phyloP scores from a whole-genome alignment of 2,888 invertebrate genomes.

The Cantharis rustica region DNA sequence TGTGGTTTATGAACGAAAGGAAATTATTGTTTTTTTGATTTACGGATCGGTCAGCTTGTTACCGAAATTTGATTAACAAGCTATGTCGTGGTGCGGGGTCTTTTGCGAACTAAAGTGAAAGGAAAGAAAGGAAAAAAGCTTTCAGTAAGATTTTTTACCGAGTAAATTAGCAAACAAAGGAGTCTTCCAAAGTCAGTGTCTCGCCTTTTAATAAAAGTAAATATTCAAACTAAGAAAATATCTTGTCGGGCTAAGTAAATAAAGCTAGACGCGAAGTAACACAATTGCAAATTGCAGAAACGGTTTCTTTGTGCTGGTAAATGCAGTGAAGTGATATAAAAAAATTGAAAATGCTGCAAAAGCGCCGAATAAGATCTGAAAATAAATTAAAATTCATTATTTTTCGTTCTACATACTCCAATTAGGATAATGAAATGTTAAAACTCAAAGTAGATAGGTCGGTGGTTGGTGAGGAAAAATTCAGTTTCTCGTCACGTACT shows the following conservation, averaged over 20 bases:
- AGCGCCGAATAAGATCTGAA: neutral
- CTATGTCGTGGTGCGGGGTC: neutral
- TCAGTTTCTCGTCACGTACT: slow-evolving; percentile 26
- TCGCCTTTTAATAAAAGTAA: neutral
- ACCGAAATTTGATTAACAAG: neutral
- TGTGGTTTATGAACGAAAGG: neutral
- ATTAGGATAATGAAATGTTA: slow-evolving; percentile 23
- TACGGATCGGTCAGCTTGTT: no score
- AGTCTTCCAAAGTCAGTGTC: neutral
- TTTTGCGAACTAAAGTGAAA: neutral
- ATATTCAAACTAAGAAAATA: neutral
- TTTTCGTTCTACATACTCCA: slow-evolving; percentile 22
- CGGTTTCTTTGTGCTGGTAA: slow-evolving; percentile 4
- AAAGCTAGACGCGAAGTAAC: neutral
- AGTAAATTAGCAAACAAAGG: slow-evolving; percentile 6
- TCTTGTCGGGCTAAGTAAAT: neutral
- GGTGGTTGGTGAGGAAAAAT: slow-evolving; percentile 9
- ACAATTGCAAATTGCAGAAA: slow-evolving; percentile 6
- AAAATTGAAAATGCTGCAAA: neutral
- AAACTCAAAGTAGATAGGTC: neutral
- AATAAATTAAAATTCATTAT: slow-evolving; percentile 25
- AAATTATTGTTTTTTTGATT: neutral
- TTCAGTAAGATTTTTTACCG: slow-evolving; percentile 8
- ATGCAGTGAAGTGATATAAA: neutral
- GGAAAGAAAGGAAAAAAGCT: neutral